Percentiles rank a stretch among this genome's conserved stretches.
phyloP scores from a whole-genome alignment of 2,797 vertebrate species.

The Esox lucius region DNA sequence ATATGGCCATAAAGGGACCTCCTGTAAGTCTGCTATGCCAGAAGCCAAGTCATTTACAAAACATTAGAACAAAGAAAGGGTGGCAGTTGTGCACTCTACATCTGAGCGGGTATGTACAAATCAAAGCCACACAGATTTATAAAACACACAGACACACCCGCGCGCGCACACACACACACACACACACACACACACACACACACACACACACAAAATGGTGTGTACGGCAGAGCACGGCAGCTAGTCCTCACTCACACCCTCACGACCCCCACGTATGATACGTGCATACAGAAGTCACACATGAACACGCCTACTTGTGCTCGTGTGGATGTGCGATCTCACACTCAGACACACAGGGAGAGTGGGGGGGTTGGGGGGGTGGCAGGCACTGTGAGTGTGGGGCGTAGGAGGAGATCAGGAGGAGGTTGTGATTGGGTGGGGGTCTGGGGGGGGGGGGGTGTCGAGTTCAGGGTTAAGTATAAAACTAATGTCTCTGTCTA shows the following conservation, averaged over 20 bases:
- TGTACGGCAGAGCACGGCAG: background rate
- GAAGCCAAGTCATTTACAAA: constrained; percentile 85
- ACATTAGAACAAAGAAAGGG: constrained; percentile 85
- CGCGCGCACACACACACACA: constrained; percentile 39
- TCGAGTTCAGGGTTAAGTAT: background rate
- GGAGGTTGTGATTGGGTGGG: background rate
- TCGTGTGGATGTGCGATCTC: constrained; percentile 55
- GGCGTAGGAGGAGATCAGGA: constrained; percentile 18
- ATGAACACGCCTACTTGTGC: constrained; percentile 41
- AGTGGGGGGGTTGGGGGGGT: no score
- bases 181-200: constrained; percentile 49
- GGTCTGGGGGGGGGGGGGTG: background rate
- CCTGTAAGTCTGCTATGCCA: constrained; percentile 66
- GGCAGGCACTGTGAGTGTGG: constrained; percentile 62
- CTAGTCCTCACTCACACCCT: background rate
- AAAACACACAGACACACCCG: constrained; percentile 62
- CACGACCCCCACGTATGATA: background rate
- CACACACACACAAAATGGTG: constrained; percentile 13
- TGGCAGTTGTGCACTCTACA: constrained; percentile 88
- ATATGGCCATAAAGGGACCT: constrained; percentile 80
- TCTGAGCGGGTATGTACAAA: constrained; percentile 86
- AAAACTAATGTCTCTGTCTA: constrained; percentile 16
- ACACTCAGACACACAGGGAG: constrained; percentile 55
- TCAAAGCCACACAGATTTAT: constrained; percentile 82
- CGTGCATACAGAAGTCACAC: constrained; percentile 30